These are phyloP conservation scores for Mythimna pallens DNA, from an alignment of 2,888 invertebrate species.

Conservation along the genomic window DNA sequence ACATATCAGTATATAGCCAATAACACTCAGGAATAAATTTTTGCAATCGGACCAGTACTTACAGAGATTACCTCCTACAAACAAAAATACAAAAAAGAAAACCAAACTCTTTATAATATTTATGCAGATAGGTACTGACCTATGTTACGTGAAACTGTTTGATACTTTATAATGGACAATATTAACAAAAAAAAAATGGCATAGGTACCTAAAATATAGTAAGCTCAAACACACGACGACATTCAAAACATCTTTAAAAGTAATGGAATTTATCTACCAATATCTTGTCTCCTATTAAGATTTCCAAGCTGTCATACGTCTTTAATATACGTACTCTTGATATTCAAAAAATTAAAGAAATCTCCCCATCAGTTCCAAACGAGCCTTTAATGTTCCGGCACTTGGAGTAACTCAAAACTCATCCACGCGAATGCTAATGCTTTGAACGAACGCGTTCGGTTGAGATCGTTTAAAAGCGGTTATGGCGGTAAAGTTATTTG, in stretches of 20 bases:
- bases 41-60: too few species aligned
- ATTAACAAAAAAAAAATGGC: not conserved
- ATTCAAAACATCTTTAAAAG: constrained; percentile 11
- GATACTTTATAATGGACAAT: too few species aligned
- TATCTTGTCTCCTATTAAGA: constrained; percentile 20
- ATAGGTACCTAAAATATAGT: not conserved
- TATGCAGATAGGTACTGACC: too few species aligned
- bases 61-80: too few species aligned
- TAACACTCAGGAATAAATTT: too few species aligned
- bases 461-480: constrained; percentile 59
- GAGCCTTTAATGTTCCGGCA: constrained; percentile 58
- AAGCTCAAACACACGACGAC: not conserved
- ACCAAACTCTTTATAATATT: too few species aligned
- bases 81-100: too few species aligned
- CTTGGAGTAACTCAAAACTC: constrained; percentile 55
- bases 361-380: constrained; percentile 50
- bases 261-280: not conserved
- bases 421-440: constrained; percentile 58
- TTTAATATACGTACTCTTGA: constrained; percentile 31
- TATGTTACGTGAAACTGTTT: too few species aligned
- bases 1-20: too few species aligned
- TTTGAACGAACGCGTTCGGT: constrained; percentile 58
- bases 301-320: constrained; percentile 21
- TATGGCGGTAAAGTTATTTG: constrained; percentile 49
- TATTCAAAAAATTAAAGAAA: constrained; percentile 57